Evolutionary conservation across 2,797 vertebrate genomes (phyloP), one percentile per base, ranked within the genome.

Genomic region (Somateria mollissima): DNA sequence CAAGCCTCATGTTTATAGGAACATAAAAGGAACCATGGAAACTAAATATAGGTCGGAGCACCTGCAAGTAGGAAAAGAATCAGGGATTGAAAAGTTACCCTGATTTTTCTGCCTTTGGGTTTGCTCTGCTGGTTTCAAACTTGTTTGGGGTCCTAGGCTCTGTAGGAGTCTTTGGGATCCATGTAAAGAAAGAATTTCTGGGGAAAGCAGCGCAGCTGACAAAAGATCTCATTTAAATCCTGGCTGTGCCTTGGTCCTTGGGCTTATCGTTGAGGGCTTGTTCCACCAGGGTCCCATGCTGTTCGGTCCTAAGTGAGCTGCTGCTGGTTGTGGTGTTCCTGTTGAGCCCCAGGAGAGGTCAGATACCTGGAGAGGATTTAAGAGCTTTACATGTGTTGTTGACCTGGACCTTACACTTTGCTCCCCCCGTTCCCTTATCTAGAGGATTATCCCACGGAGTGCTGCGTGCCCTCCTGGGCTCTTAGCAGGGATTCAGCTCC

Each of bases 11-110:
- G 89, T 95, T 95, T 92, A 93, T 94, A 76, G 91, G 89, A 94
- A 94, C 30, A 43, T 97, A 94, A 92, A 90, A 94, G 92, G 87
- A 94, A 61, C 74, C 75, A 86, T 93, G 94, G 92, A 94, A 96
- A 91, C 85, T 85, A 95, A 93, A 90, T 87, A 91, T 60, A 65
- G 85, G 91, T 94, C 89, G 89, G 83, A 67, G 77, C 56, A 91
- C 85, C 69, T 0, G 6, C 70, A 61, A 72, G 53, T 11, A 77
- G 64, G 61, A 84, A 91, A 61, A 84, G 82, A 79, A 86, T 36
- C 15, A 21, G 66, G 37, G 65, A 73, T 72, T 91, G 76, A 30
- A 53, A 64, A 74, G 27, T 81, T 89, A 81, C 32, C 51, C 47
- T 70, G 13, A 78, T 81, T 96, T 90, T 28, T 71, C 36, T 37